phyloP scores from a whole-genome alignment of 2,888 invertebrate species.

The Cremastobaeus sp. region DNA sequence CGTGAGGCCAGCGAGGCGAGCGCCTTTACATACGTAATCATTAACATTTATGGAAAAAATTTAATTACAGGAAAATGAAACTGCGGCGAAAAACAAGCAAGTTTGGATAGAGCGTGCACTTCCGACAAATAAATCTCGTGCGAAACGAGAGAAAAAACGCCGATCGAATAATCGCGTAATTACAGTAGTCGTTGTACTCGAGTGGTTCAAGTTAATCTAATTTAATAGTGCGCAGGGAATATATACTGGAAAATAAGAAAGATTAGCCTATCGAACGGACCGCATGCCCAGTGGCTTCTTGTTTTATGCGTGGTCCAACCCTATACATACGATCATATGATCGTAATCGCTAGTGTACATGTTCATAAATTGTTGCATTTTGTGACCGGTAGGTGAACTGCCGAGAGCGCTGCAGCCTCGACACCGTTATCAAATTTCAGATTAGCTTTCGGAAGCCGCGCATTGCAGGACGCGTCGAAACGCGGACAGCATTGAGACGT shows the following conservation, averaged over 20 bases:
- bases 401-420: constrained; percentile 34
- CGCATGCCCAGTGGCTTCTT: constrained; percentile 55
- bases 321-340: constrained; percentile 39
- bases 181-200: constrained; percentile 35
- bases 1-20: too few relatives aligned
- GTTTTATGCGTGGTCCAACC: constrained; percentile 39
- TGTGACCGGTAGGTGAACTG: constrained; percentile 42
- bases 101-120: constrained; percentile 1
- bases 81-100: neutral
- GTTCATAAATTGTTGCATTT: constrained; percentile 58
- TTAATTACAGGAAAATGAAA: neutral
- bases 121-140: constrained; percentile 22
- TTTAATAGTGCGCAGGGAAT: constrained; percentile 44
- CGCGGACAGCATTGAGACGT: too few relatives aligned
- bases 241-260: constrained; percentile 19
- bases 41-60: constrained; percentile 14
- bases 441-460: too few relatives aligned
- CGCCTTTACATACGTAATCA: constrained; percentile 5
- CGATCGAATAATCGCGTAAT: constrained; percentile 46
- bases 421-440: constrained; percentile 54
- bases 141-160: constrained; percentile 19
- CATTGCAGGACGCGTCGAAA: too few relatives aligned
- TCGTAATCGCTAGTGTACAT: constrained; percentile 54
- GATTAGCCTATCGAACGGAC: constrained; percentile 50
- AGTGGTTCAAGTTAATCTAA: constrained; percentile 38